Conservation (phyloP, 2,888 invertebrate species). For the Amiota communis region DNA sequence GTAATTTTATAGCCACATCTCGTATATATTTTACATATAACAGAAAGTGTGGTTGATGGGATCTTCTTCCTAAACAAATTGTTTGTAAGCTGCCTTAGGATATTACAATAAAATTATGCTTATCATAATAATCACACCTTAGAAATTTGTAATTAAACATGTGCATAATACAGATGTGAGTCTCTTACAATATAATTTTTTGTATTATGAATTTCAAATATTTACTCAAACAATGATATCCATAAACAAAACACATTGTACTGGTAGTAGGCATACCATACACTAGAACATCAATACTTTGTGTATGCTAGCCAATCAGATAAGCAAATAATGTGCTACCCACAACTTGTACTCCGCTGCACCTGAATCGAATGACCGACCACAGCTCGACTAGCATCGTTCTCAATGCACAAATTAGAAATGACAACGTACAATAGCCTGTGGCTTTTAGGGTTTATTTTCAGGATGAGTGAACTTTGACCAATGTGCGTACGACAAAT, state of each 20-base stretch:
- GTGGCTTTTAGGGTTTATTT: slow-evolving; percentile 11
- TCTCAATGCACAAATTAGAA: slow-evolving; percentile 14
- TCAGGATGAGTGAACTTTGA: slow-evolving; percentile 21
- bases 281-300: no score
- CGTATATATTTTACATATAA: no score
- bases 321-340: slow-evolving; percentile 9
- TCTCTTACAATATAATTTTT: no score
- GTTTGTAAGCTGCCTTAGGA: no score
- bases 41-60: no score
- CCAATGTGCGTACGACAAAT: slow-evolving; percentile 5
- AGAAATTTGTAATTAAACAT: no score
- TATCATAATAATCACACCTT: no score
- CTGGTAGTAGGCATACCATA: no score
- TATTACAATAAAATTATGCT: no score
- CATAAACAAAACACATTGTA: not conserved
- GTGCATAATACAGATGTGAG: no score
- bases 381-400: not conserved
- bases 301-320: slow-evolving; percentile 14
- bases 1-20: no score
- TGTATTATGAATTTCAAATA: not conserved
- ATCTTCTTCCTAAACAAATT: no score
- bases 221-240: slow-evolving; percentile 9
- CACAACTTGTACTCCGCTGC: slow-evolving; percentile 1
- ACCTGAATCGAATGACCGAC: not conserved
- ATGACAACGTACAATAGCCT: slow-evolving; percentile 23